Evolutionary conservation across 1,140 invertebrate species (phyloP).

Genomic region (Leptinotarsa texana): DNA sequence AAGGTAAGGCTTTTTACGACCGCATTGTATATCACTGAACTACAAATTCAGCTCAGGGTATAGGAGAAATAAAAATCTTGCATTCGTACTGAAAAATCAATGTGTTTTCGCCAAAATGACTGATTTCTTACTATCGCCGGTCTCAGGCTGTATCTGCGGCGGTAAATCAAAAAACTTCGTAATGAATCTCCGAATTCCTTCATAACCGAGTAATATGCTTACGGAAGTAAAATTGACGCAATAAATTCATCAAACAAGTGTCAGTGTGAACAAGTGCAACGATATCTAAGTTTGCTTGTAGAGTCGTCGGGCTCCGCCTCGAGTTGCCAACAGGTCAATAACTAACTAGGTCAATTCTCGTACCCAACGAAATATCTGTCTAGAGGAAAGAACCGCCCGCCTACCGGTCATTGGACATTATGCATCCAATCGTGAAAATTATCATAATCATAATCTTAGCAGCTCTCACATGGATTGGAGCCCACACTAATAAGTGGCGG

Average conservation of each 20-base stretch:
- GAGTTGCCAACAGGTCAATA: conserved; percentile 54
- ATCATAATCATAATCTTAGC: conserved; percentile 23
- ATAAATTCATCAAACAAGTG: conserved; percentile 31
- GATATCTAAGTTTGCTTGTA: conserved; percentile 8
- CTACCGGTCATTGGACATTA: conserved; percentile 53
- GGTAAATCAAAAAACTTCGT: conserved; percentile 13
- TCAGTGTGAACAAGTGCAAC: conserved; percentile 4
- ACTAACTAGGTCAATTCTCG: conserved; percentile 52
- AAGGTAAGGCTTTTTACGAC: too few species aligned
- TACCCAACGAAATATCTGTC: conserved; percentile 52
- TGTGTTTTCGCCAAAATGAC: too few species aligned
- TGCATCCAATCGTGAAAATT: conserved; percentile 52
- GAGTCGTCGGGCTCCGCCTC: conserved; percentile 46
- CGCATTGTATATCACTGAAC: too few species aligned
- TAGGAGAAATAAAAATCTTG: too few species aligned
- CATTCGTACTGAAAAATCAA: too few species aligned
- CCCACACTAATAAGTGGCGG: too few species aligned
- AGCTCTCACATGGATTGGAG: not conserved
- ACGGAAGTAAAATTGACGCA: not conserved
- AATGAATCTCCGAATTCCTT: not conserved
- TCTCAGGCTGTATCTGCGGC: not conserved
- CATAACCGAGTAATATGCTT: not conserved
- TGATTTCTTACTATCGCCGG: not conserved
- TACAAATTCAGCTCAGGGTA: too few species aligned
- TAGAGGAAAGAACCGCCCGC: conserved; percentile 48